Evolutionary conservation across 2,888 invertebrate species (phyloP), one percentile per base, ranked within the genome.

Genomic region (Euplexia lucipara): DNA sequence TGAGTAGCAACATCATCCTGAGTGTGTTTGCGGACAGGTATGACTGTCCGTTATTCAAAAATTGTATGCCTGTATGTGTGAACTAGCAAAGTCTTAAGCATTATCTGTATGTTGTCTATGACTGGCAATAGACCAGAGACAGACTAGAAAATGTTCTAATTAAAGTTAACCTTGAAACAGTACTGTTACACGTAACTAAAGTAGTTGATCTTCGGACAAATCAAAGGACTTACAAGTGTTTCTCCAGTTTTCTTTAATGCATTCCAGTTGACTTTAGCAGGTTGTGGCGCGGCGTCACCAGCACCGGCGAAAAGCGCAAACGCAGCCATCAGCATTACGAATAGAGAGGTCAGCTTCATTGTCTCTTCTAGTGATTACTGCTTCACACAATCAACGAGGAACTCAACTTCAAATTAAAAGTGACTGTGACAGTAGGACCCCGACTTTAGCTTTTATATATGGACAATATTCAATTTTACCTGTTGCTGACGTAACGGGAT

Each of bases 231-330:
- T 75, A 89, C 88, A 69, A 89, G 74, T 14, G 70, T 68, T 81
- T 83, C 66, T n/a, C 85, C 87, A 34, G 86, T 85, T 54, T 83
- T 87, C 67, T 81, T 86, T 26, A 89, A 83, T 3, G 82, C 84
- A 4, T 78, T 82, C 1, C 1, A 35, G 44, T 52, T 16, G 9
- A 54, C 1, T 37, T 54, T 56, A 18, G 37, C 45, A 1, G 69
- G 70, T 12, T 32, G 18, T 0, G 70, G 64, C 10, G 51, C 51
- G 7, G 70, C 70, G 7, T 48, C 42, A 8, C 64, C 20, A 6
- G 56, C 53, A 3, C 65, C 35, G 3, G 37, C 35, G 16, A 70
- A 59, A 12, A 70, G 10, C 5, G 64, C 56, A 4, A 71, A 42
- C 35, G 30, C 71, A 8, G 48, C 65, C 60, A 61, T 56, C 44